These are phyloP conservation scores for Psittacus erithacus DNA, from an alignment of 2,113 vertebrate species.

Conservation along the genomic window DNA sequence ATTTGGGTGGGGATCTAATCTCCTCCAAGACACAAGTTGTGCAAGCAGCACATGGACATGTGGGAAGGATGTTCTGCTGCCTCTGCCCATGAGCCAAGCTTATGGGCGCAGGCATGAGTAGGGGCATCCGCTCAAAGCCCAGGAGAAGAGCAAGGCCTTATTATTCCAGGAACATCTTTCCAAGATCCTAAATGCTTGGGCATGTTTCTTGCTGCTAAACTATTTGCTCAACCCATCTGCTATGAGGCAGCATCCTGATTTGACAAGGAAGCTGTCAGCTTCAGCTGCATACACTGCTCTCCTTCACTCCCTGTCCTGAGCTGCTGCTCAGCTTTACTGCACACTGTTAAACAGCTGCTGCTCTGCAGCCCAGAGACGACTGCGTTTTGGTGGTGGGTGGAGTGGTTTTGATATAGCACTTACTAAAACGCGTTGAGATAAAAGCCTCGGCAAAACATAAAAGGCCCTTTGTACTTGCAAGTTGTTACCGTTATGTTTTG, in stretches of 20 bases:
- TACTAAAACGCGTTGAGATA: slow-evolving; percentile 21
- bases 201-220: neutral
- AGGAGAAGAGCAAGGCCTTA: neutral
- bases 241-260: neutral
- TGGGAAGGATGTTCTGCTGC: neutral
- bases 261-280: neutral
- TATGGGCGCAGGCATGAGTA: accelerated
- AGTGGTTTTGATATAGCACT: slow-evolving; percentile 27
- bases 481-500: slow-evolving; percentile 26
- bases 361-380: neutral
- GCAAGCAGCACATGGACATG: neutral
- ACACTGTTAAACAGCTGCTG: slow-evolving; percentile 26
- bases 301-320: neutral
- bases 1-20: neutral
- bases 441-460: slow-evolving; percentile 40
- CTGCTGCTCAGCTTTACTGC: slow-evolving; percentile 18
- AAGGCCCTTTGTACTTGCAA: slow-evolving; percentile 19
- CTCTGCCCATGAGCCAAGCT: neutral
- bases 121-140: neutral
- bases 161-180: neutral
- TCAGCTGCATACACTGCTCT: neutral
- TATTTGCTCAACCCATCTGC: neutral
- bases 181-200: neutral
- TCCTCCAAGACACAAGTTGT: neutral
- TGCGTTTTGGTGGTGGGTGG: neutral